Conservation (phyloP, 2,888 invertebrate genomes). For the Allygus modestus region DNA sequence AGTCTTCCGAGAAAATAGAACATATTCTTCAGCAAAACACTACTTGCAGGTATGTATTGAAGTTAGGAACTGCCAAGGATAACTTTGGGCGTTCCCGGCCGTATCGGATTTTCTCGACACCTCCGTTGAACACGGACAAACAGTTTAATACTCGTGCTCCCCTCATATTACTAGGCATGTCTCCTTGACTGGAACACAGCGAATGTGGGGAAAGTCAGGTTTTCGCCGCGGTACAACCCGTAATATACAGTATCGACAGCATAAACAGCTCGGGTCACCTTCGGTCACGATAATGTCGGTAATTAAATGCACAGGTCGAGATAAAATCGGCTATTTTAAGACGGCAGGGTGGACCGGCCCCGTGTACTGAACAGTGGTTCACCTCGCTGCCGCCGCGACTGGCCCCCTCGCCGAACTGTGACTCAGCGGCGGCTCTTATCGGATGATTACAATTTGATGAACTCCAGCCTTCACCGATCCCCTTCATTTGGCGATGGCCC, state of each 20-base stretch:
- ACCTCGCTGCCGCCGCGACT: neutral
- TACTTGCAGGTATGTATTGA: no score
- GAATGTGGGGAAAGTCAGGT: neutral
- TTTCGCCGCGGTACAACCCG: neutral
- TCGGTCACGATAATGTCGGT: slow-evolving; percentile 23
- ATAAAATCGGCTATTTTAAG: slow-evolving; percentile 47
- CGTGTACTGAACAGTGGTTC: neutral
- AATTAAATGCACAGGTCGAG: slow-evolving; percentile 31
- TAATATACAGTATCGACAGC: slow-evolving; percentile 19
- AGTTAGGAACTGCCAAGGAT: no score
- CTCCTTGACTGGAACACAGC: slow-evolving; percentile 13
- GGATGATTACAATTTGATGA: slow-evolving; percentile 27
- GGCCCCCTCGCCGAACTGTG: neutral
- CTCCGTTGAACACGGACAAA: no score
- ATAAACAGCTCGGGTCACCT: slow-evolving; percentile 34
- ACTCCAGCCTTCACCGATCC: slow-evolving; percentile 7
- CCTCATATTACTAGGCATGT: neutral
- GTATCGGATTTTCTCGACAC: no score
- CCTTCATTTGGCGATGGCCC: slow-evolving; percentile 7
- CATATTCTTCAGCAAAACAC: no score
- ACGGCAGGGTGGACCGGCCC: neutral
- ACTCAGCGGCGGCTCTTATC: neutral
- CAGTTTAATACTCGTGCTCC: neutral
- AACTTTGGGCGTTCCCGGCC: neutral
- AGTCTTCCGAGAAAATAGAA: no score